A percentile compares a stretch with the other conserved stretches of the same genome.
Conservation (phyloP, 2,888 invertebrate genomes). For the Noctua pronuba region DNA sequence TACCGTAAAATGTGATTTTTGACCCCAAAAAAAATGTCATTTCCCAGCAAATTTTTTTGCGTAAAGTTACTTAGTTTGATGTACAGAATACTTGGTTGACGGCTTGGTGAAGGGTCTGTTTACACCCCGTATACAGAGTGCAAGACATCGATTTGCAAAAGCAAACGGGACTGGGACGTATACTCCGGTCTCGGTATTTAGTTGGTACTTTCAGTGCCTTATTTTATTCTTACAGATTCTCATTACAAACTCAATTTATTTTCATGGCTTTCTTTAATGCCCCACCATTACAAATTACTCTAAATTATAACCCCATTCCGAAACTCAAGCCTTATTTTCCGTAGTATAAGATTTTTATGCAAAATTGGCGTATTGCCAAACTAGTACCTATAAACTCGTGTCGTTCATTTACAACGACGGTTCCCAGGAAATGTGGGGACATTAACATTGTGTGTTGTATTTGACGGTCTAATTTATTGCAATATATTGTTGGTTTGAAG, state of each 20-base stretch:
- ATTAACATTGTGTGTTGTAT: slow-evolving; percentile 52
- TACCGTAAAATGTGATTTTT: no score
- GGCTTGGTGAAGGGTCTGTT: no score
- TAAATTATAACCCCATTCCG: slow-evolving; percentile 28
- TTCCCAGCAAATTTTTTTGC: no score
- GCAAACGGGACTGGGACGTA: background rate
- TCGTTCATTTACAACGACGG: slow-evolving; percentile 37
- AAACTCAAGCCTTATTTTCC: slow-evolving; percentile 26
- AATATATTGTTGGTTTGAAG: slow-evolving; percentile 14
- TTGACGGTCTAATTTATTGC: slow-evolving; percentile 45
- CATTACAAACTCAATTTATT: background rate
- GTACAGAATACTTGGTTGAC: no score
- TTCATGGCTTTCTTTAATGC: background rate
- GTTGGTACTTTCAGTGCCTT: no score
- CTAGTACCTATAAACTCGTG: slow-evolving; percentile 43
- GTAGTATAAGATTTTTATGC: slow-evolving; percentile 45
- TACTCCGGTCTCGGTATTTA: background rate
- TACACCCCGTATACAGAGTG: no score
- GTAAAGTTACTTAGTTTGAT: no score
- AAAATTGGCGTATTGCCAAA: slow-evolving; percentile 60
- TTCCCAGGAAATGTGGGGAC: slow-evolving; percentile 55
- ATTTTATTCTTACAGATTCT: background rate
- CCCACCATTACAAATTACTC: background rate
- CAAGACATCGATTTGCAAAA: no score
- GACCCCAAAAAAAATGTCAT: no score